phyloP scores from a whole-genome alignment of 2,888 invertebrate species.

The Mellilla xanthometata region DNA sequence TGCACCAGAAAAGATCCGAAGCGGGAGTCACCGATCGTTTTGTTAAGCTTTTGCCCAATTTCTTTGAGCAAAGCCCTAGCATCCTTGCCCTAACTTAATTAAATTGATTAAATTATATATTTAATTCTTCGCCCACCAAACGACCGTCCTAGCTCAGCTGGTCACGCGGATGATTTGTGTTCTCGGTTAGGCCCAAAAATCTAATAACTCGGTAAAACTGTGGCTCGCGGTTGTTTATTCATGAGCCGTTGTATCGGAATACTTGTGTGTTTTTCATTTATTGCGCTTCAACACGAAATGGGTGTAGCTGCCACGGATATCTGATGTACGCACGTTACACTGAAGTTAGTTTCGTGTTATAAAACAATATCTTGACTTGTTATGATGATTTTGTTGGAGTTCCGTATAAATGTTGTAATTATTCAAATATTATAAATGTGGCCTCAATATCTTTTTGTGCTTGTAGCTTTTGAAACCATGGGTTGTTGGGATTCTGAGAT shows the following conservation, averaged over 20 bases:
- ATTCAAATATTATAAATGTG: too few species aligned
- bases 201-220: constrained; percentile 22
- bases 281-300: constrained; percentile 46
- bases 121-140: too few species aligned
- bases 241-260: constrained; percentile 26
- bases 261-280: constrained; percentile 44
- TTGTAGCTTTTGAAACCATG: too few species aligned
- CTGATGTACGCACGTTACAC: constrained; percentile 33
- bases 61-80: too few species aligned
- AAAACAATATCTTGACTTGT: constrained; percentile 4
- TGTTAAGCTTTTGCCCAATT: too few species aligned
- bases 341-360: constrained; percentile 20
- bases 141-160: neutral
- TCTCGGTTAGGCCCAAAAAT: constrained; percentile 20
- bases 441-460: too few species aligned
- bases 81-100: too few species aligned
- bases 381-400: neutral
- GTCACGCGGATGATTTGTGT: constrained; percentile 20
- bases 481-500: too few species aligned
- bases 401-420: too few species aligned
- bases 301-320: constrained; percentile 31
- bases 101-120: too few species aligned
- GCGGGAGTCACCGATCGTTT: too few species aligned
- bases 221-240: constrained; percentile 28
- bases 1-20: too few species aligned